Base-by-base conservation (phyloP, 2,888 invertebrate species). In the Lasius platythorax region DNA sequence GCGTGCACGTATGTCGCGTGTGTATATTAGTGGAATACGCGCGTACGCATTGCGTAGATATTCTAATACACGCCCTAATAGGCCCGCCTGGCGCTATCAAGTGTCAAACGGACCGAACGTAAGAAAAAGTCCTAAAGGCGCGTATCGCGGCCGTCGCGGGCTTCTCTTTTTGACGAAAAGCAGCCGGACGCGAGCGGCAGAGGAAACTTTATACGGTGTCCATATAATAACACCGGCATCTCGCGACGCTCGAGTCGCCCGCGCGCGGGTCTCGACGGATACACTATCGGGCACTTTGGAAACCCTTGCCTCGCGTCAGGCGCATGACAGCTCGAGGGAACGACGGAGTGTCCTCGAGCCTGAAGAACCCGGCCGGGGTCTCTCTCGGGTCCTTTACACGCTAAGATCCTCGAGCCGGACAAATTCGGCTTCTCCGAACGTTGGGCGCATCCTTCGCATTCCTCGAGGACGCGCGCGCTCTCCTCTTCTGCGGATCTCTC, bases 21-120 rank as follows among this genome's bases (percentile, higher is more conserved):
- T 46, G 28, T 53, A 33, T 37, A 30, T 1, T 18, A 6, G n/a
- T 53, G 23, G 82, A 84, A 33, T 33, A 33, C 66, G 37, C 30
- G 40, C 58, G 40, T 66, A 68, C 70, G 74, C 46, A 68, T 46
- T 53, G 75, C 84, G 66, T 66, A 43, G 67, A 74, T 82, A 68
- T 72, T 79, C 61, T 81, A 81, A 72, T 79, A 76, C 88, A 83
- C 81, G 85, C 70, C 78, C 82, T 72, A 78, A 56, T 78, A 72
- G 72, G 72, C 46, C 46, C 72, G 70, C 46, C 61, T 83, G 78
- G 87, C 90, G 90, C 93, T 93, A 94, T 94, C 94, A 89, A 93
- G 91, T 94, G 94, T 94, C 94, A 94, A 94, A 94, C 94, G 93
- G 89, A 87, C 92, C 93, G 93, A 93, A 91, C 84, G 82, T 87